Conservation (phyloP, 2,113 vertebrate genomes). For the Bos javanicus region DNA sequence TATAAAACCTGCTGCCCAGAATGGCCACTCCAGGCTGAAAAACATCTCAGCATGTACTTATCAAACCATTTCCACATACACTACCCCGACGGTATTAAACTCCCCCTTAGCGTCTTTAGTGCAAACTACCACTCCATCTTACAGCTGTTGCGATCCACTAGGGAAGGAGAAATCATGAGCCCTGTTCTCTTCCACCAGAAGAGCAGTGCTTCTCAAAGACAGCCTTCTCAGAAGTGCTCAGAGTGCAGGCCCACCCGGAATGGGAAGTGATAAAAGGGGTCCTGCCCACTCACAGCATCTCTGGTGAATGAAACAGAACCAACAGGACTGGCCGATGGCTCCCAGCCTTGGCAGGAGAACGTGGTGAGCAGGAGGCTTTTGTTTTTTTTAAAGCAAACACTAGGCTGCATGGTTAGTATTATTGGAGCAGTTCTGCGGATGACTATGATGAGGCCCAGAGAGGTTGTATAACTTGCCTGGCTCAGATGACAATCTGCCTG, state of each 20-base stretch:
- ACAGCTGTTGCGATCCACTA: not conserved
- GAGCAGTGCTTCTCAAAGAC: no score
- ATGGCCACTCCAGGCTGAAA: not conserved
- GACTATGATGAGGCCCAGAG: not conserved
- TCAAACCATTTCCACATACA: not conserved
- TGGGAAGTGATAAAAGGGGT: rapidly evolving
- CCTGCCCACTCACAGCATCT: not conserved
- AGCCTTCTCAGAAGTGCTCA: not conserved
- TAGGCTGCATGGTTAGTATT: not conserved
- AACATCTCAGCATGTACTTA: not conserved
- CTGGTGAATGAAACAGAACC: not conserved
- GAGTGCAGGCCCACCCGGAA: rapidly evolving
- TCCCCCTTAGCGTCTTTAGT: not conserved
- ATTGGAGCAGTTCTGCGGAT: not conserved
- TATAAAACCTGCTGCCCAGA: not conserved
- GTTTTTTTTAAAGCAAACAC: not conserved
- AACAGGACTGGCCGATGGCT: not conserved
- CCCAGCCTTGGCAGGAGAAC: not conserved
- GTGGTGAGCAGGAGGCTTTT: not conserved
- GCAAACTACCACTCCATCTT: not conserved
- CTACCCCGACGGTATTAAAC: not conserved
- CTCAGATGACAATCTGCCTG: not conserved
- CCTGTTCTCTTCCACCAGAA: not conserved
- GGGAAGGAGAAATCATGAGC: not conserved
- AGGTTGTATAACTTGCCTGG: not conserved